Evolutionary conservation across 1,140 invertebrate genomes (phyloP).

Genomic region (Cotesia chilonis): DNA sequence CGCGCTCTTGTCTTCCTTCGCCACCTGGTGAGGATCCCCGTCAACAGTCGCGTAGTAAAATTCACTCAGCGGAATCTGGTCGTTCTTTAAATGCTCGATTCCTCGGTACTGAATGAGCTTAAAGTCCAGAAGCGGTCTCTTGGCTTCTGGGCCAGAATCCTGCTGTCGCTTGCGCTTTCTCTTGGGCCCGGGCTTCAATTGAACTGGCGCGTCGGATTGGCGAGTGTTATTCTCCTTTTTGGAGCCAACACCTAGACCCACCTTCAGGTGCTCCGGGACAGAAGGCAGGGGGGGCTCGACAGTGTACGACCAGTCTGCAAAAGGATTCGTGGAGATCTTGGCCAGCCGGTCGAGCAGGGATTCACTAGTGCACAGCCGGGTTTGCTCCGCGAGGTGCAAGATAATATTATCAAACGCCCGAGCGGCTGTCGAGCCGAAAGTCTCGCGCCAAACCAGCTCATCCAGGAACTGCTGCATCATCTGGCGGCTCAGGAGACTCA

Average conservation of each 20-base stretch:
- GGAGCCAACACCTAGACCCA: neutral
- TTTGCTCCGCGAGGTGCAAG: slow-evolving; percentile 80
- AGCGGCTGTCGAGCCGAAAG: slow-evolving; percentile 77
- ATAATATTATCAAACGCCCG: slow-evolving; percentile 85
- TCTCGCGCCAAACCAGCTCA: slow-evolving; percentile 83
- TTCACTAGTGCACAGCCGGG: slow-evolving; percentile 62
- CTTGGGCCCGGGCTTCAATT: slow-evolving; percentile 34
- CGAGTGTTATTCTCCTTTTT: too few relatives aligned
- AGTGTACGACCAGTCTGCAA: slow-evolving; percentile 79
- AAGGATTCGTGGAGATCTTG: slow-evolving; percentile 80
- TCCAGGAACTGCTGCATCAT: slow-evolving; percentile 91
- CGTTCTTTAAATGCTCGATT: slow-evolving; percentile 43
- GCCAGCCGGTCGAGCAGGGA: slow-evolving; percentile 68
- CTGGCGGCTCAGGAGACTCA: slow-evolving; percentile 81
- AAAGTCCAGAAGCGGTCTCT: slow-evolving; percentile 44
- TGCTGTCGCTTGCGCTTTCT: slow-evolving; percentile 34
- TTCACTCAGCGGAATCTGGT: slow-evolving; percentile 55
- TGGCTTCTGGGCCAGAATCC: slow-evolving; percentile 45
- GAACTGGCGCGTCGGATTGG: neutral
- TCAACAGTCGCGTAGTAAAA: slow-evolving; percentile 62
- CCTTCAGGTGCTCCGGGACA: slow-evolving; percentile 38
- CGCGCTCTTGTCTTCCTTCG: slow-evolving; percentile 48
- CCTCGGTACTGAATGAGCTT: slow-evolving; percentile 19
- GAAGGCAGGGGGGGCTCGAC: slow-evolving; percentile 50
- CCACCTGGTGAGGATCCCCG: slow-evolving; percentile 45